Conservation (phyloP, 2,888 invertebrate genomes). For the Melinaea menophilus region DNA sequence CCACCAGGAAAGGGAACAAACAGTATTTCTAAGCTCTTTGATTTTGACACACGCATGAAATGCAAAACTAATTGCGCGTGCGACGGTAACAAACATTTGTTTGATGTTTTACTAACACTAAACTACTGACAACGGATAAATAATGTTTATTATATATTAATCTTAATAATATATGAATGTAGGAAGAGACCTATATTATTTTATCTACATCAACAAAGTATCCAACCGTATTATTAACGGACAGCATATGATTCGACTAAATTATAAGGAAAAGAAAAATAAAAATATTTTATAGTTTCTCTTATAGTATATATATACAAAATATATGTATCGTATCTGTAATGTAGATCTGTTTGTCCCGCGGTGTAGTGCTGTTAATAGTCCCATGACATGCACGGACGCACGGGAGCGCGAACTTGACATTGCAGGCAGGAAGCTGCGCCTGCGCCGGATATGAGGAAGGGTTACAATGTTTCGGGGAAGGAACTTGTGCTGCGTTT, state of each 20-base stretch:
- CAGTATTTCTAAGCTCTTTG: conserved; percentile 3
- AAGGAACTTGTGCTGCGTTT: conserved; percentile 37
- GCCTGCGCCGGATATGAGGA: conserved; percentile 57
- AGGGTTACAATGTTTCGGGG: conserved; percentile 67
- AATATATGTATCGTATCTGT: no score
- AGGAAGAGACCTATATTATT: background rate
- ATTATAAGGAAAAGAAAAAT: no score
- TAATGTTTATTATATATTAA: conserved; percentile 1
- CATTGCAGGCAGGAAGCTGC: conserved; percentile 51
- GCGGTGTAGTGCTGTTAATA: background rate
- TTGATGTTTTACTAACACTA: conserved; percentile 3
- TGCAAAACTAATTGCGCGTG: conserved; percentile 13
- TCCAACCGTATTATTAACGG: no score
- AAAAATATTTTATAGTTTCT: no score
- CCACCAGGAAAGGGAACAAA: conserved; percentile 6
- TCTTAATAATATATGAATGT: background rate
- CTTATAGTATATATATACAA: no score
- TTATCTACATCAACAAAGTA: no score
- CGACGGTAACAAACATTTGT: background rate
- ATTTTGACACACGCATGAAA: conserved; percentile 8
- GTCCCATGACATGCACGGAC: conserved; percentile 1
- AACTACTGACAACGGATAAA: conserved; percentile 4
- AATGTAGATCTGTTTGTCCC: no score
- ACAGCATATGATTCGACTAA: no score
- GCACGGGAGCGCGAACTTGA: conserved; percentile 60